Evolutionary conservation across 1,140 invertebrate genomes (phyloP).

Genomic region (Drosophila carrolli): DNA sequence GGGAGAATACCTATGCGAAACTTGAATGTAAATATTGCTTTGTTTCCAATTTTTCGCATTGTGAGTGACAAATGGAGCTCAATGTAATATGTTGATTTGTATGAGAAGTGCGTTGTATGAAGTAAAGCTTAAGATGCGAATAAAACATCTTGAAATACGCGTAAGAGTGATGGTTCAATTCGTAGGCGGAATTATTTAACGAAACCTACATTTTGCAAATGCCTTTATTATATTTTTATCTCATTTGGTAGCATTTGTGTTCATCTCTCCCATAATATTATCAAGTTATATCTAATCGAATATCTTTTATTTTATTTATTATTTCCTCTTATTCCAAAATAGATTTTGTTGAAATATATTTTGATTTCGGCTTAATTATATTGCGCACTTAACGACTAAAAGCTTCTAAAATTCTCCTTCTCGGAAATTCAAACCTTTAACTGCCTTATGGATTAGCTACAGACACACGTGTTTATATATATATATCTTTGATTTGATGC

Average conservation of each 20-base stretch:
- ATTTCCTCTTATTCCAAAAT: too few species aligned
- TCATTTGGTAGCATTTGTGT: too few species aligned
- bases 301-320: too few species aligned
- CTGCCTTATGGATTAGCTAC: not conserved
- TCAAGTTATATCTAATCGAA: too few species aligned
- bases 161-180: not conserved
- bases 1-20: conserved; percentile 47
- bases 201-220: too few species aligned
- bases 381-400: conserved; percentile 6
- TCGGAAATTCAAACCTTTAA: conserved; percentile 13
- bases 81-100: conserved; percentile 31
- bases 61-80: conserved; percentile 31
- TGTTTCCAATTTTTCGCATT: conserved; percentile 24
- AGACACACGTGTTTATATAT: not conserved
- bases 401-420: conserved; percentile 1
- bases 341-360: not conserved
- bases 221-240: too few species aligned
- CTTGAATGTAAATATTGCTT: conserved; percentile 38
- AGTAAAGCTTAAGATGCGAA: not conserved
- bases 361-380: not conserved
- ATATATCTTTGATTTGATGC: conserved; percentile 1
- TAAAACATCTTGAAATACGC: not conserved
- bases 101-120: conserved; percentile 25
- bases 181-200: not conserved
- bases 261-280: too few species aligned